Conservation (phyloP, 2,888 invertebrate genomes). For the Acheta domesticus region DNA sequence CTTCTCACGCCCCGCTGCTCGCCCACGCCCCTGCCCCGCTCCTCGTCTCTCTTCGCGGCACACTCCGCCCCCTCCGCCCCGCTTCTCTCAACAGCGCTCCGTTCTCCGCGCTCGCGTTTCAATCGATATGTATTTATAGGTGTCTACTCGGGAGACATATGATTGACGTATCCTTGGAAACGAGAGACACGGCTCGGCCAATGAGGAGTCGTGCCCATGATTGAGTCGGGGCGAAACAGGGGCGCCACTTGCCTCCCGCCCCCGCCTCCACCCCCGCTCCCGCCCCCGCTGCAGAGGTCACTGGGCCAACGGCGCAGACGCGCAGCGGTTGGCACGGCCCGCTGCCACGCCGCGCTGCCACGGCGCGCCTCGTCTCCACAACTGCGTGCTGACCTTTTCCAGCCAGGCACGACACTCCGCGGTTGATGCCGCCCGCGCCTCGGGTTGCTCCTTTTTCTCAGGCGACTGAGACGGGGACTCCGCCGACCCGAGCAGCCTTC, state of each 20-base stretch:
- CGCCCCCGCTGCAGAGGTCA: not conserved
- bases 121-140: constrained; percentile 18
- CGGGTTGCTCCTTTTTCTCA: too few relatives aligned
- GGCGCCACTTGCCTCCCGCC: not conserved
- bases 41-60: not conserved
- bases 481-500: too few relatives aligned
- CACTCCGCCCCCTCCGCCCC: not conserved
- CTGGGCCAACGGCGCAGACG: not conserved
- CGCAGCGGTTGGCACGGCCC: too few relatives aligned
- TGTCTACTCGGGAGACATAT: not conserved
- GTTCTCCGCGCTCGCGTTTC: not conserved
- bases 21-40: not conserved
- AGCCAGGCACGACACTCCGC: too few relatives aligned
- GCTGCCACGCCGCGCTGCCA: too few relatives aligned
- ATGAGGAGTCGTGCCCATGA: not conserved
- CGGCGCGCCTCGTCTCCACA: too few relatives aligned
- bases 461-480: too few relatives aligned
- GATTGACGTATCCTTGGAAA: constrained; percentile 5
- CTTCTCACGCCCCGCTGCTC: not conserved
- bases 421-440: too few relatives aligned
- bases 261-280: not conserved
- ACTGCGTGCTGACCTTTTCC: too few relatives aligned
- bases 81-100: not conserved
- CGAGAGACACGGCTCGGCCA: not conserved
- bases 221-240: not conserved